Evolutionary conservation across 2,888 invertebrate species (phyloP).

Genomic region (Eutolmus rufibarbis): DNA sequence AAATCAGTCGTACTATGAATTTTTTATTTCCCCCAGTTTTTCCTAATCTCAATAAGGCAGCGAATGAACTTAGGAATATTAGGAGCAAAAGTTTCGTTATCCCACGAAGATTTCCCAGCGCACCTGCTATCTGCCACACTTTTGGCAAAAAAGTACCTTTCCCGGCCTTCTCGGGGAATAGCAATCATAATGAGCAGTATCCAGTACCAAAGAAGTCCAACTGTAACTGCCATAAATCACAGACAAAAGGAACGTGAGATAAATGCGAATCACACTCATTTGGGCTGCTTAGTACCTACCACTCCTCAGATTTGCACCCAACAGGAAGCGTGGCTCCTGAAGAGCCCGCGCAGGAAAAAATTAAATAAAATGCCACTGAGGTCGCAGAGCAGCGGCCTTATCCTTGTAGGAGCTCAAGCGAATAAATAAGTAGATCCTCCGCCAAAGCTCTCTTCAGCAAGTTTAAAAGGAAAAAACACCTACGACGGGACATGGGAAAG

Average conservation of each 20-base stretch:
- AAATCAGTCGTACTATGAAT: slow-evolving; percentile 4
- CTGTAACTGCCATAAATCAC: slow-evolving; percentile 31
- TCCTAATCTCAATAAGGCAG: neutral
- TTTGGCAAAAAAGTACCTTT: slow-evolving; percentile 18
- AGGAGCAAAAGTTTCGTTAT: neutral
- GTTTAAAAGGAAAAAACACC: neutral
- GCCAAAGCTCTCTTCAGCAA: neutral
- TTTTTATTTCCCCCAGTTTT: neutral
- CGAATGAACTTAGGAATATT: slow-evolving; percentile 24
- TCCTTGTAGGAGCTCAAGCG: neutral
- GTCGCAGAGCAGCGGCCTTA: neutral
- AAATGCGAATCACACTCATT: slow-evolving; percentile 24
- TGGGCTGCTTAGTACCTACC: slow-evolving; percentile 2
- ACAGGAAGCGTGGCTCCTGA: neutral
- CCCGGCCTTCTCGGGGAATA: neutral
- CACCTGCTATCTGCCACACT: slow-evolving; percentile 16
- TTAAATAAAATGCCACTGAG: neutral
- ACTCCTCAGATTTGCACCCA: neutral
- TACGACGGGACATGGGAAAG: neutral
- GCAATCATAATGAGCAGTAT: slow-evolving; percentile 27
- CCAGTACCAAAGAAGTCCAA: slow-evolving; percentile 28
- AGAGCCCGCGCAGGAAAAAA: neutral
- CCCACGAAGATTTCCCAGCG: slow-evolving; percentile 6
- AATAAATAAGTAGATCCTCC: neutral
- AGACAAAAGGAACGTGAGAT: slow-evolving; percentile 33